A percentile compares a stretch with the other conserved stretches of the same genome.
These are phyloP conservation scores for Linnaemya tessellans DNA, from an alignment of 2,888 invertebrate genomes.

Conservation along the genomic window DNA sequence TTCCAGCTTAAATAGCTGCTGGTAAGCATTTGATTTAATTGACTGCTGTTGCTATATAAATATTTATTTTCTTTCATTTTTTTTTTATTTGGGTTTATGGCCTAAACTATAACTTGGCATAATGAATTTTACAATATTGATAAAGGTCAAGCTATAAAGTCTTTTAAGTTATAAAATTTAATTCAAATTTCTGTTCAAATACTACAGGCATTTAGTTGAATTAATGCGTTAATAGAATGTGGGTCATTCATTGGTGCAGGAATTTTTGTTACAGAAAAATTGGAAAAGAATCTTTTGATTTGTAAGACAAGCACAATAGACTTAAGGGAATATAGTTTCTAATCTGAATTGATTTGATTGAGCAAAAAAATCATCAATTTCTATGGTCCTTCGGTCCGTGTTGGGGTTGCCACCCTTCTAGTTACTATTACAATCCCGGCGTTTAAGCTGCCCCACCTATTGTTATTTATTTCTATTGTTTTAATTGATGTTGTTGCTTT, in stretches of 20 bases:
- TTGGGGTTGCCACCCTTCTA: background rate
- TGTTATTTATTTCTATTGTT: too few species aligned
- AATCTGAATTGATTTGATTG: too few species aligned
- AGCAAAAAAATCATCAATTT: background rate
- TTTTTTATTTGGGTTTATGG: background rate
- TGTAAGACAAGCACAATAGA: too few species aligned
- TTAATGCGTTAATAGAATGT: background rate
- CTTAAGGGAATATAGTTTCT: too few species aligned
- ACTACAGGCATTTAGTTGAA: background rate
- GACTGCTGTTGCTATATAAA: constrained; percentile 6
- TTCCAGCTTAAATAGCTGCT: constrained; percentile 34
- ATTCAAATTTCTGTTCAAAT: background rate
- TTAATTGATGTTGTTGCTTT: too few species aligned
- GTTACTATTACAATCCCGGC: background rate
- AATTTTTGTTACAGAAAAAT: background rate
- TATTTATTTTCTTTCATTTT: background rate
- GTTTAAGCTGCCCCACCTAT: too few species aligned
- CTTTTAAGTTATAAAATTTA: background rate
- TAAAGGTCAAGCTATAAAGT: constrained; percentile 17
- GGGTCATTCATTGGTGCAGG: background rate
- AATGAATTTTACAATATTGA: constrained; percentile 16
- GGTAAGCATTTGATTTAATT: constrained; percentile 58
- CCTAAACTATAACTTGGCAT: constrained; percentile 12
- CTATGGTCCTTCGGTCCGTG: background rate
- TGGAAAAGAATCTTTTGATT: background rate